Conservation (phyloP, 2,888 invertebrate genomes). For the Vesta saturnalis region DNA sequence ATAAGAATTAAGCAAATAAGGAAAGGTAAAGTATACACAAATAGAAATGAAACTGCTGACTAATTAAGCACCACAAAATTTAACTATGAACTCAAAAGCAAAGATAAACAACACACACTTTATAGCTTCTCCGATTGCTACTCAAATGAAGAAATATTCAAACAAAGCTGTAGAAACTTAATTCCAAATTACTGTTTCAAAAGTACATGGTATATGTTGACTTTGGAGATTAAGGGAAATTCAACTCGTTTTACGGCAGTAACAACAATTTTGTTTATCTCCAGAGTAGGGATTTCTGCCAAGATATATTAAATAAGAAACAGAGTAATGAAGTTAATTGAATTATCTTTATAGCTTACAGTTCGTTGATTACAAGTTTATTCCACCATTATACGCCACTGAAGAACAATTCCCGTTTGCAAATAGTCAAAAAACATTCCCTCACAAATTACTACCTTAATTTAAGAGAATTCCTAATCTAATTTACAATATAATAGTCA, state of each 20-base stretch:
- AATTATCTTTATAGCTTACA: conserved; percentile 13
- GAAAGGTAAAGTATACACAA: not conserved
- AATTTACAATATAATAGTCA: not conserved
- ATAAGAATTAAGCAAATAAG: no score
- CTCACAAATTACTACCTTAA: no score
- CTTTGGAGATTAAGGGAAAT: conserved; percentile 12
- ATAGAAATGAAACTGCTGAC: not conserved
- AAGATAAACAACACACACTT: not conserved
- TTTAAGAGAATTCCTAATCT: not conserved
- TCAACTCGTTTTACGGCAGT: conserved; percentile 10
- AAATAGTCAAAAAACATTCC: not conserved
- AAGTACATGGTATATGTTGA: conserved; percentile 13
- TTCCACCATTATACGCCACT: conserved; percentile 3
- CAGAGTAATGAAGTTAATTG: conserved; percentile 15
- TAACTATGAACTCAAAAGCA: not conserved
- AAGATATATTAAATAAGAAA: conserved; percentile 15
- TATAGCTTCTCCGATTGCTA: conserved; percentile 9
- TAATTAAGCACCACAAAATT: conserved; percentile 6
- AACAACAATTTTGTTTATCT: conserved; percentile 14
- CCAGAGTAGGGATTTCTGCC: conserved; percentile 5
- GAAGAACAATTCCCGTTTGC: not conserved
- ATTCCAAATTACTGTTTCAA: conserved; percentile 9
- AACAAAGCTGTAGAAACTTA: conserved; percentile 12
- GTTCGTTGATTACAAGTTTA: conserved; percentile 14
- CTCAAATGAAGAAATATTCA: conserved; percentile 10